Percentiles rank a stretch among this genome's conserved stretches.
Conservation (phyloP, 2,113 vertebrate genomes). For the Podocnemis expansa region DNA sequence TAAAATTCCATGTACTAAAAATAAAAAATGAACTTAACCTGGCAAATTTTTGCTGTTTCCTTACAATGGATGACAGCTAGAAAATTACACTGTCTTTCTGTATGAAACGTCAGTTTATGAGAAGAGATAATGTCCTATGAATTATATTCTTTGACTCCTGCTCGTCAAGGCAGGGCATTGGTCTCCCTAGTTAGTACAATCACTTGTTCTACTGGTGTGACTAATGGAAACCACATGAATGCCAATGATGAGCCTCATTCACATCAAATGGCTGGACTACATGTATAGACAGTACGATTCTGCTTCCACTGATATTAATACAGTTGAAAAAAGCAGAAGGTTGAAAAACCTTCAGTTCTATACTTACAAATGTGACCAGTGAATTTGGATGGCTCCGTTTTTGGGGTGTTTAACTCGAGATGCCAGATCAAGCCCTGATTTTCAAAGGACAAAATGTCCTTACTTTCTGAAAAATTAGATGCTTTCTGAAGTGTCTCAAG, state of each 20-base stretch:
- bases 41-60: conserved; percentile 14
- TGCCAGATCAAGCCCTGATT: background rate
- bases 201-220: conserved; percentile 25
- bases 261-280: background rate
- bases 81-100: conserved; percentile 21
- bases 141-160: conserved; percentile 52
- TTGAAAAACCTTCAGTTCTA: background rate
- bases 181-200: background rate
- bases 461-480: background rate
- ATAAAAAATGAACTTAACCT: background rate
- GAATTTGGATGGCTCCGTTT: background rate
- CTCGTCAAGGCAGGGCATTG: conserved; percentile 8
- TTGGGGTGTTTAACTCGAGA: background rate
- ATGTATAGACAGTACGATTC: background rate
- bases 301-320: background rate
- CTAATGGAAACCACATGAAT: background rate
- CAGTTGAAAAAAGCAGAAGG: background rate
- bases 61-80: conserved; percentile 33
- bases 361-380: background rate
- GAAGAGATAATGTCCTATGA: conserved; percentile 25
- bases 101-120: background rate
- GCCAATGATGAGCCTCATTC: background rate
- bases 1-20: background rate
- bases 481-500: background rate
- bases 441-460: background rate